Evolutionary conservation across 2,113 vertebrate genomes (phyloP).

Genomic region (Mus pahari): DNA sequence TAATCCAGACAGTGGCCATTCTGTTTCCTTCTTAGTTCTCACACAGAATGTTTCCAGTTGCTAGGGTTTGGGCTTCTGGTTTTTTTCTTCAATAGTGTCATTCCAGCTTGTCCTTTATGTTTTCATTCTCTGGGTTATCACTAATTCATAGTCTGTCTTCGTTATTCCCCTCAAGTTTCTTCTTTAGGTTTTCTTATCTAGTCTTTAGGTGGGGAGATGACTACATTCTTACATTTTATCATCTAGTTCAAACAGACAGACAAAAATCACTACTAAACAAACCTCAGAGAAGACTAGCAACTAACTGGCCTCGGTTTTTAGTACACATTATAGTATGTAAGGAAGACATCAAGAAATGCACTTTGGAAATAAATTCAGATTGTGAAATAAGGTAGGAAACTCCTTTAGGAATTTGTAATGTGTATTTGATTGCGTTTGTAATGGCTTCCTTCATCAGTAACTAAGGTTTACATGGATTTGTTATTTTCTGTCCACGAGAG

Average conservation of each 20-base stretch:
- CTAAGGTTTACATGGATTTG: not conserved
- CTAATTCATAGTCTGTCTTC: constrained; percentile 17
- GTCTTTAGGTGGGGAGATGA: not conserved
- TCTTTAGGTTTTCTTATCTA: not conserved
- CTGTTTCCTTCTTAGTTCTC: not conserved
- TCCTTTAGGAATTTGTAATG: not conserved
- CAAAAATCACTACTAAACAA: constrained; percentile 44
- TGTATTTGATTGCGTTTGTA: constrained; percentile 49
- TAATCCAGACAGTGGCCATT: not conserved
- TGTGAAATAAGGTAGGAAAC: constrained; percentile 40
- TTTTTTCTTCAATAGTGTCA: constrained; percentile 5
- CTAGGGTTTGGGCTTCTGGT: not conserved
- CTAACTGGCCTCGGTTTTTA: constrained; percentile 3
- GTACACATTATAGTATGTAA: constrained; percentile 29
- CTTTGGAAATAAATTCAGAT: not conserved
- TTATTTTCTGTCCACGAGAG: too few species aligned
- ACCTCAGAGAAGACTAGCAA: not conserved
- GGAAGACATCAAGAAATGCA: not conserved
- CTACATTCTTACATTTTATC: not conserved
- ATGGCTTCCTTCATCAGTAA: not conserved
- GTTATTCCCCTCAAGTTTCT: constrained; percentile 17
- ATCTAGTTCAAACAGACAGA: not conserved
- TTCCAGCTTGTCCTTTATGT: constrained; percentile 9
- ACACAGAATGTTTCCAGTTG: not conserved
- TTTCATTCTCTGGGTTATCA: constrained; percentile 44